Evolutionary conservation across 2,888 invertebrate genomes (phyloP), one percentile per base, ranked within the genome.

Genomic region (Chironomus tentans): DNA sequence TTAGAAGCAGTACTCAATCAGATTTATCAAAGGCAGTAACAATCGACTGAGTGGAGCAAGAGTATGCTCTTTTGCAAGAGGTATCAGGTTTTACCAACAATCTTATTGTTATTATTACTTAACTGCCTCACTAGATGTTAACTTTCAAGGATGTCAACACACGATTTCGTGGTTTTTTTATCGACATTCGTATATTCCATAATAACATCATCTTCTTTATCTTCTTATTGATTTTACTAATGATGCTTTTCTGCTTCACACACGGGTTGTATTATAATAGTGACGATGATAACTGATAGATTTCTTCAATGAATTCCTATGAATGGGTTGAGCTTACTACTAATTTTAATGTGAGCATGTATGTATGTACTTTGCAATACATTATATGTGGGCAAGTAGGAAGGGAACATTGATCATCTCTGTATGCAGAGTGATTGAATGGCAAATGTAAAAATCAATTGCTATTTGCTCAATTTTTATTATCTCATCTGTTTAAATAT

Each of bases 101-200:
- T 10, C 50, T 56, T 71, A 38, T 38, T 38, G 38, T 38, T 38
- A 38, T 38, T 38, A 38, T 38, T 38, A 38, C 38, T 38, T 38
- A 38, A 38, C 38, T 38, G 38, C 38, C 38, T 50, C 24, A 46
- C 46, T 65, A 22, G 21, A 18, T 12, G 12, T 21, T 18, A 46
- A 70, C 22, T 50, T 71, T 71, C 71, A 71, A 71, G 71, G 71
- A 71, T 71, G 71, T 56, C 71, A 71, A 71, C 71, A 56, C 46
- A 47, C 71, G 24, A 47, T 56, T 69, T 69, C 18, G 18, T 22
- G 65, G n/a, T n/a, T 46, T 28, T 48, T 24, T 71, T 71, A 71
- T 47, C 71, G 47, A 56, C 50, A 71, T 50, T 24, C 22, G n/a
- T 65, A 10, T 22, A 1, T 21, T 18, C 18, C 21, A 65, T 65